These are phyloP conservation scores for Danionella dracula DNA, from an alignment of 2,797 vertebrate species.

Conservation along the genomic window DNA sequence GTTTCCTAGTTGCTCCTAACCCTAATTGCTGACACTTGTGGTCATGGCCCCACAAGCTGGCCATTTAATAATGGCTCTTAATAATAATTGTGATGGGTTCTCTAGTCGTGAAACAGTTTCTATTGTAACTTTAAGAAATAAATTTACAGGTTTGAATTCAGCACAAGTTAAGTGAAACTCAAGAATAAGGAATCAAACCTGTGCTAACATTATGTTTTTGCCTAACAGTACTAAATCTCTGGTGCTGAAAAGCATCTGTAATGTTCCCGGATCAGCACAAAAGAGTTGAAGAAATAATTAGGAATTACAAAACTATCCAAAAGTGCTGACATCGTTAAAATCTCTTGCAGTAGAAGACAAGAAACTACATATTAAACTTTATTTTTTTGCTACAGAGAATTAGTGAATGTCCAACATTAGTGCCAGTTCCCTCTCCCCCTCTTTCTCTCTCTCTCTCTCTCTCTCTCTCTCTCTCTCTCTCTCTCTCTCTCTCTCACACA, in stretches of 20 bases:
- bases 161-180: no score
- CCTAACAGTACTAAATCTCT: not conserved
- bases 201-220: not conserved
- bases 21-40: no score
- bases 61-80: no score
- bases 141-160: no score
- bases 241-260: not conserved
- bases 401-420: slow-evolving; percentile 1
- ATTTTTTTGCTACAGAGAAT: not conserved
- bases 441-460: not conserved
- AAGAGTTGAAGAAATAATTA: slow-evolving; percentile 16
- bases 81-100: no score
- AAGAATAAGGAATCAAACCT: not conserved
- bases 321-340: slow-evolving; percentile 35
- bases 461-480: no score
- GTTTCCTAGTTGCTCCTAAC: no score
- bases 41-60: no score
- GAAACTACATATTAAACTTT: not conserved
- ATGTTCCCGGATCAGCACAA: slow-evolving; percentile 26
- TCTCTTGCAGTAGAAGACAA: not conserved
- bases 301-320: slow-evolving; percentile 37
- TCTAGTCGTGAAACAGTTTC: no score
- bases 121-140: no score
- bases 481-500: no score
- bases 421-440: not conserved